A percentile compares a stretch with the other conserved stretches of the same genome.
phyloP scores from a whole-genome alignment of 1,140 invertebrate species.

The Hypsibius dujardini region DNA sequence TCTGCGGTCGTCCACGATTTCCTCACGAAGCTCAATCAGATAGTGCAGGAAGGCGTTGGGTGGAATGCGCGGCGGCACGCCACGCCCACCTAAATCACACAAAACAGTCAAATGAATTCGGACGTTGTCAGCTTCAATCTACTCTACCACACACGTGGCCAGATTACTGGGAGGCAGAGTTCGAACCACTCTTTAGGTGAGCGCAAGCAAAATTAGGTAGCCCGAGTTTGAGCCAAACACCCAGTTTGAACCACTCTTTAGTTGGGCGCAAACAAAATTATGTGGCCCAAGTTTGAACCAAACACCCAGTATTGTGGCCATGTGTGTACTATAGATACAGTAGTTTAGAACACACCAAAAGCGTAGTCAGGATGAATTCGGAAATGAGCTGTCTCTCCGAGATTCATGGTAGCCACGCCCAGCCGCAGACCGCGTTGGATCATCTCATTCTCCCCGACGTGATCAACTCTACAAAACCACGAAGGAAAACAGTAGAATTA shows the following conservation, averaged over 20 bases:
- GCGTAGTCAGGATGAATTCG: not conserved
- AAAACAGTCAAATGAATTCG: not conserved
- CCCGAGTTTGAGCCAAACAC: no score
- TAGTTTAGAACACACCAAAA: conserved; percentile 6
- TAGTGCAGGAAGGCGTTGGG: not conserved
- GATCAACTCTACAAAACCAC: not conserved
- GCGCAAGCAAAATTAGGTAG: no score
- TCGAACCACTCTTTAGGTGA: no score
- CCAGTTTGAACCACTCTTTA: no score
- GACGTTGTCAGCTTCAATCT: no score
- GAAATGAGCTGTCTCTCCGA: not conserved
- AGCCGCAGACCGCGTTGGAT: conserved; percentile 3
- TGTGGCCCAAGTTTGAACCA: no score
- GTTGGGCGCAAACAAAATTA: no score
- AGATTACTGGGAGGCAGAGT: no score
- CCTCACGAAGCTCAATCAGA: not conserved
- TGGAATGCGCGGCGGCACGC: not conserved
- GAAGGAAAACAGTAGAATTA: no score
- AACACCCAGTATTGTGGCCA: no score
- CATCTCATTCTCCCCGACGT: not conserved
- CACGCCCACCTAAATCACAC: not conserved
- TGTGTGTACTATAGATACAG: no score
- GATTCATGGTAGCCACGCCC: not conserved
- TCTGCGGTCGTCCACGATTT: not conserved
- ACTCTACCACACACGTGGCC: no score